A percentile compares a stretch with the other conserved stretches of the same genome.
These are phyloP conservation scores for Amaurobius ferox DNA, from an alignment of 2,888 invertebrate species.

Conservation along the genomic window DNA sequence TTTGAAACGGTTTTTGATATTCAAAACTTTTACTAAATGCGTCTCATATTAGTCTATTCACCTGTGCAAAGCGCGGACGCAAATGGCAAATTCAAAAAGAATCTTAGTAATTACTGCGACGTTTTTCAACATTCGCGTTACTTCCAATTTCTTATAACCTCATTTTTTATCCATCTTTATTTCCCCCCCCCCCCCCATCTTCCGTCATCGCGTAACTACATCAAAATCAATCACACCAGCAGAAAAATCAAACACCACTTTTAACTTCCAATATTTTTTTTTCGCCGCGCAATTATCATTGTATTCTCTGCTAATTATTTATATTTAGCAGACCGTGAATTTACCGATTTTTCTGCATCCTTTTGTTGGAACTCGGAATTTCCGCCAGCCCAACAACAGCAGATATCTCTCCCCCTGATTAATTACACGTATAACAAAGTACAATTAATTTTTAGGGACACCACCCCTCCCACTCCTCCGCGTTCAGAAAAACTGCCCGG, in stretches of 20 bases:
- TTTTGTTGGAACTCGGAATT: conserved; percentile 49
- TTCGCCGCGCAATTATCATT: conserved; percentile 42
- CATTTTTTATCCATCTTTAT: no score
- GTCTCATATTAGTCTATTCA: no score
- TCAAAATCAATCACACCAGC: not conserved
- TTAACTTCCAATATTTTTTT: conserved; percentile 29
- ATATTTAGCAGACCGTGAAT: conserved; percentile 65
- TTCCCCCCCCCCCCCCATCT: no score
- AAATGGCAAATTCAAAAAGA: no score
- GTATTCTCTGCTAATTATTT: conserved; percentile 63
- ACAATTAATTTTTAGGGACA: conserved; percentile 68
- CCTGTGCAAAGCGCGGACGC: no score
- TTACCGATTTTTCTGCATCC: conserved; percentile 64
- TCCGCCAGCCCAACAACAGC: conserved; percentile 53
- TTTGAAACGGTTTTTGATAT: no score
- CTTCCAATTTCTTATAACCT: no score
- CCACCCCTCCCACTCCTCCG: conserved; percentile 29
- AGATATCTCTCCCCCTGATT: conserved; percentile 66
- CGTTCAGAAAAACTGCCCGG: conserved; percentile 23
- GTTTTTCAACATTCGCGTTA: no score
- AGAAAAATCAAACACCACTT: conserved; percentile 1
- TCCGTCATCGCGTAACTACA: not conserved
- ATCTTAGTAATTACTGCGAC: no score
- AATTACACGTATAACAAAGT: conserved; percentile 69
- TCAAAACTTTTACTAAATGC: no score